phyloP scores from a whole-genome alignment of 1,140 invertebrate genomes.

The Uloborus diversus region DNA sequence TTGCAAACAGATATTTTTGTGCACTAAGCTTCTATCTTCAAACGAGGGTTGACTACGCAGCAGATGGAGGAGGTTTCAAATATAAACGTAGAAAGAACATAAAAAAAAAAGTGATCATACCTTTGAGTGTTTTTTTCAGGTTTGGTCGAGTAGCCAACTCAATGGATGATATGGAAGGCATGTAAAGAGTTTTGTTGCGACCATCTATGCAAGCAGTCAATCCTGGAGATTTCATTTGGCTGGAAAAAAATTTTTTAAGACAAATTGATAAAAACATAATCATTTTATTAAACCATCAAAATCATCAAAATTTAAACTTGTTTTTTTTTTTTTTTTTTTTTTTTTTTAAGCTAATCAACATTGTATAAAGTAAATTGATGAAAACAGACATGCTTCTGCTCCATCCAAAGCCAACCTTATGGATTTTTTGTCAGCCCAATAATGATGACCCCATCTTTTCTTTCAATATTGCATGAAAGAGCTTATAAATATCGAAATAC shows the following conservation, averaged over 20 bases:
- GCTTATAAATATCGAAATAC: too few relatives aligned
- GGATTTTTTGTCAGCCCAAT: neutral
- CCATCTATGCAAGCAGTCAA: constrained; percentile 81
- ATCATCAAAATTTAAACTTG: neutral
- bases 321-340: neutral
- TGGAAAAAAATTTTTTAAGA: neutral
- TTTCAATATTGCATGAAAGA: too few relatives aligned
- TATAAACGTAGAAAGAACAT: too few relatives aligned
- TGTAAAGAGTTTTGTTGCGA: constrained; percentile 91
- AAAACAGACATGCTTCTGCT: neutral
- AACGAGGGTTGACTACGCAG: too few relatives aligned
- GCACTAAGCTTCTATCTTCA: too few relatives aligned
- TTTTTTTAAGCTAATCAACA: neutral
- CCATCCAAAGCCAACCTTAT: neutral
- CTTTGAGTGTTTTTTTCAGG: constrained; percentile 81
- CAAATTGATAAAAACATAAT: too few relatives aligned
- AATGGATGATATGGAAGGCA: constrained; percentile 87
- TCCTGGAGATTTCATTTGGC: constrained; percentile 75
- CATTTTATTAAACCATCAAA: constrained; percentile 7
- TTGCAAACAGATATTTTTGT: too few relatives aligned
- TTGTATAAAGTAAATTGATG: neutral
- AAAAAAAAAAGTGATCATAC: constrained; percentile 62
- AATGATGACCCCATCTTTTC: too few relatives aligned
- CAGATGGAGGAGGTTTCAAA: too few relatives aligned
- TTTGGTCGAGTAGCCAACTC: constrained; percentile 85